phyloP scores from a whole-genome alignment of 1,140 invertebrate species.

The Agrypnia vestita region DNA sequence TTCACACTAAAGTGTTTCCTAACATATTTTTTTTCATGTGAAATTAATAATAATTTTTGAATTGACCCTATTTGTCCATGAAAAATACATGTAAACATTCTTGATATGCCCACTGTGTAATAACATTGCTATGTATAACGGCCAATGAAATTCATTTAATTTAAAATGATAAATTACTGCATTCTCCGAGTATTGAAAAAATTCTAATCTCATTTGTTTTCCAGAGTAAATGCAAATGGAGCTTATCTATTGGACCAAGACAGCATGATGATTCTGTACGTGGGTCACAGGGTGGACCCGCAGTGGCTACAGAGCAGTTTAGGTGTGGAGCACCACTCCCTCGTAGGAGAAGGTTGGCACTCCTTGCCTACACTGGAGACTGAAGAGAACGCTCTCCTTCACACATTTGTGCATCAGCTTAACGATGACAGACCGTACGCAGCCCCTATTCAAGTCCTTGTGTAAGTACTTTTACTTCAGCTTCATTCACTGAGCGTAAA shows the following conservation, averaged over 20 bases:
- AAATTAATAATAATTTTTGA: too few species aligned
- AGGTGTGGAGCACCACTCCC: constrained; percentile 74
- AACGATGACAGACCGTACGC: constrained; percentile 89
- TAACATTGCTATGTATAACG: too few species aligned
- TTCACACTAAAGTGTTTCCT: too few species aligned
- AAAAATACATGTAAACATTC: too few species aligned
- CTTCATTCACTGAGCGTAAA: too few species aligned
- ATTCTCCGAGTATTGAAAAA: too few species aligned
- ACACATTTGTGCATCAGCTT: constrained; percentile 87
- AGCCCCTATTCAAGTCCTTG: constrained; percentile 86
- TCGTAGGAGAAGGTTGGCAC: constrained; percentile 78
- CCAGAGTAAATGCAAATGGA: constrained; percentile 87
- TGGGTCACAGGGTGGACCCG: constrained; percentile 86
- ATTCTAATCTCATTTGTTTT: constrained; percentile 8
- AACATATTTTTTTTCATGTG: too few species aligned
- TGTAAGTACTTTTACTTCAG: constrained; percentile 73
- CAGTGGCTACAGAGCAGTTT: constrained; percentile 81
- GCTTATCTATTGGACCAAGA: constrained; percentile 94
- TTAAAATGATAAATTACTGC: too few species aligned
- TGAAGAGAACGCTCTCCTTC: constrained; percentile 82
- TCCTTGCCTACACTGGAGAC: constrained; percentile 87
- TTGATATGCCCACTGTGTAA: too few species aligned
- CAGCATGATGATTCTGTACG: constrained; percentile 87
- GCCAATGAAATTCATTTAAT: too few species aligned
- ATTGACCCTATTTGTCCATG: too few species aligned